phyloP scores from a whole-genome alignment of 2,888 invertebrate genomes.

The Charanyca ferruginea region DNA sequence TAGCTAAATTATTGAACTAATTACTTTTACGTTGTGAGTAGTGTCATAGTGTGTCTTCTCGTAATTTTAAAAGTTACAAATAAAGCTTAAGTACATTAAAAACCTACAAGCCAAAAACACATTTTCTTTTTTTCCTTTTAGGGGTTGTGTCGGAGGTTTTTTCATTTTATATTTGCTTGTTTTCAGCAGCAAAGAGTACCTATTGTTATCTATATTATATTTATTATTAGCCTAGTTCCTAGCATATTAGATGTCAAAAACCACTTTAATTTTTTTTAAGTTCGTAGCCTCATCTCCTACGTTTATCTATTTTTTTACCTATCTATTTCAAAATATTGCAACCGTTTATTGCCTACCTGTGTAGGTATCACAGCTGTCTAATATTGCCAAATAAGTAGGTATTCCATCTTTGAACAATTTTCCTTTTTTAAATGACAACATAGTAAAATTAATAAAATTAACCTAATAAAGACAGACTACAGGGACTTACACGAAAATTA shows the following conservation, averaged over 20 bases:
- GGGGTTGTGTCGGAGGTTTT: no score
- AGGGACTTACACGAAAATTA: no score
- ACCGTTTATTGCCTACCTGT: not conserved
- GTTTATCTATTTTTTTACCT: not conserved
- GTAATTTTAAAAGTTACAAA: no score
- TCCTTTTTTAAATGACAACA: not conserved
- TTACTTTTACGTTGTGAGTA: no score
- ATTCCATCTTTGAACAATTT: not conserved
- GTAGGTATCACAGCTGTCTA: not conserved
- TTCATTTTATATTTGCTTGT: no score
- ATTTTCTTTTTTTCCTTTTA: no score
- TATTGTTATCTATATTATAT: not conserved
- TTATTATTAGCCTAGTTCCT: not conserved
- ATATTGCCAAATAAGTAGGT: constrained; percentile 7
- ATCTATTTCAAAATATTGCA: not conserved
- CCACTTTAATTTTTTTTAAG: not conserved
- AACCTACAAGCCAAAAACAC: no score
- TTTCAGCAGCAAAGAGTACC: not conserved
- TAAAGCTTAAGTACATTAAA: no score
- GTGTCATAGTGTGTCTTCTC: no score
- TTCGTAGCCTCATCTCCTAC: not conserved
- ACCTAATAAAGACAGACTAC: no score
- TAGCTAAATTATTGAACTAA: no score
- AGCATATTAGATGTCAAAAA: not conserved
- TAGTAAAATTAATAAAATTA: no score